phyloP scores from a whole-genome alignment of 35 echinoderm and acorn worm genomes.

The Stichopus chloronotus region DNA sequence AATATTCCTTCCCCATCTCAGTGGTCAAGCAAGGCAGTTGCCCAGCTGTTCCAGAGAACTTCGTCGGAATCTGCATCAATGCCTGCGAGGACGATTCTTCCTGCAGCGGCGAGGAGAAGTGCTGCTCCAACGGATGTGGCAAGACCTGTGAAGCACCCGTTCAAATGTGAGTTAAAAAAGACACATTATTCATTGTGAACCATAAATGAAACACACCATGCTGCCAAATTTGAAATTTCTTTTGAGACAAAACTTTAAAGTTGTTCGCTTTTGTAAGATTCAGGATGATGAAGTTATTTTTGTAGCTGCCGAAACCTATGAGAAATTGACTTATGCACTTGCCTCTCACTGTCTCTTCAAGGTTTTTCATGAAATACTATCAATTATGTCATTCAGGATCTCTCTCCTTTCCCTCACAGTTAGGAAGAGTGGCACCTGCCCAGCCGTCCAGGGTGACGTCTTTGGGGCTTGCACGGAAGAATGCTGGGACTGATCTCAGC shows the following conservation, averaged over 20 bases:
- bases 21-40: conserved; percentile 56
- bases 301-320: too few relatives aligned
- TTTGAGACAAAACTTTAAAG: too few relatives aligned
- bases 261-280: too few relatives aligned
- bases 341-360: too few relatives aligned
- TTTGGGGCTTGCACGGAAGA: conserved; percentile 64
- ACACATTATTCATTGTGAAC: background rate
- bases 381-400: too few relatives aligned
- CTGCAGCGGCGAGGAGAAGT: conserved; percentile 68
- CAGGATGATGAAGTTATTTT: too few relatives aligned
- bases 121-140: conserved; percentile 85
- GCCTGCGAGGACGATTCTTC: conserved; percentile 70
- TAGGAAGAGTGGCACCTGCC: conserved; percentile 56
- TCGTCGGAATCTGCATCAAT: conserved; percentile 56
- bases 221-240: too few relatives aligned
- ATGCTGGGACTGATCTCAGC: conserved; percentile 69
- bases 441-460: conserved; percentile 31
- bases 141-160: conserved; percentile 52
- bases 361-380: too few relatives aligned
- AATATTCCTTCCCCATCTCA: background rate
- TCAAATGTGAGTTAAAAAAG: conserved; percentile 10
- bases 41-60: conserved; percentile 35
- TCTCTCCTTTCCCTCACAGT: conserved; percentile 7
- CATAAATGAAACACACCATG: too few relatives aligned
- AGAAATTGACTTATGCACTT: too few relatives aligned